Percentiles rank a stretch among this genome's conserved stretches.
Evolutionary conservation across 2,797 vertebrate genomes (phyloP).

Genomic region (Peromyscus aztecus): DNA sequence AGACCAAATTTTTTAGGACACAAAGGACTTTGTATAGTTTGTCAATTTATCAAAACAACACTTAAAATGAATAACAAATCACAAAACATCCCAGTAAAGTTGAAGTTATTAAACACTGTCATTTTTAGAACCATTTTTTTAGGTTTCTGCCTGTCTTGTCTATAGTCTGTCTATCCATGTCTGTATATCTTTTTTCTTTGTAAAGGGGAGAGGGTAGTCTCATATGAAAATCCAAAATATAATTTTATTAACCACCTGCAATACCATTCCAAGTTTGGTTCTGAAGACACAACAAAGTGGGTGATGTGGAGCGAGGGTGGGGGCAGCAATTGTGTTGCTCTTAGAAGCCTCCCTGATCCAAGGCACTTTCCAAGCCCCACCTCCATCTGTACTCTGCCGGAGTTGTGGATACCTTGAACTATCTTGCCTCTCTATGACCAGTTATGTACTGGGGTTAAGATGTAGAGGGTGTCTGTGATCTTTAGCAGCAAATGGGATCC

Average conservation of each 20-base stretch:
- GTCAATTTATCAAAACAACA: not conserved
- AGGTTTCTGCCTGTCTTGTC: not conserved
- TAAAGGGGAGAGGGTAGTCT: not conserved
- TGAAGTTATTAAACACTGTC: not conserved
- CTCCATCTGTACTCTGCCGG: too few relatives aligned
- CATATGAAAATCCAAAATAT: not conserved
- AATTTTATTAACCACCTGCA: not conserved
- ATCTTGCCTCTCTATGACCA: too few relatives aligned
- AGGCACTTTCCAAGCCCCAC: not conserved
- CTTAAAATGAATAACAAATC: not conserved
- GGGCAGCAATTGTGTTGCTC: not conserved
- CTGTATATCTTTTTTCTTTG: not conserved
- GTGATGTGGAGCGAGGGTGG: too few relatives aligned
- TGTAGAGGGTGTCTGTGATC: accelerated
- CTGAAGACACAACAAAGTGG: not conserved
- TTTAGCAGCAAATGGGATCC: not conserved
- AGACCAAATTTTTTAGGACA: not conserved
- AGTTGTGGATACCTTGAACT: not conserved
- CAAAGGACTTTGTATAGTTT: not conserved
- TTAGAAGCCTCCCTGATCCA: not conserved
- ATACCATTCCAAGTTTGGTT: not conserved
- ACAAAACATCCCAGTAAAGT: not conserved
- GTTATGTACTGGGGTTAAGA: not conserved
- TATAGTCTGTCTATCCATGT: too few relatives aligned
- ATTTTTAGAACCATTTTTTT: not conserved